phyloP scores from a whole-genome alignment of 2,797 vertebrate genomes.

The Cyclopterus lumpus region DNA sequence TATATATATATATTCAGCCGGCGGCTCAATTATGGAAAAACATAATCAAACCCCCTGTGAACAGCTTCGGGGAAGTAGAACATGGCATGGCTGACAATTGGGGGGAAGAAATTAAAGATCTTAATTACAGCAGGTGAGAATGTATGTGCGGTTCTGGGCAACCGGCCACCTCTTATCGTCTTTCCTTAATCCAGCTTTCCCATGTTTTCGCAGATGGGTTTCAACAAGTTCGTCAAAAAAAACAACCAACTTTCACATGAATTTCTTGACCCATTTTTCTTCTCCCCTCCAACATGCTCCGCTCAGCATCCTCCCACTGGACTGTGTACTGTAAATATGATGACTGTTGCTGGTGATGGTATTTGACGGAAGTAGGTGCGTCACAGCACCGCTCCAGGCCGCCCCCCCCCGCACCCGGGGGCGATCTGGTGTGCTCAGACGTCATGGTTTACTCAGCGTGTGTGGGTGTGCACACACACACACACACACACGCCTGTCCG shows the following conservation, averaged over 20 bases:
- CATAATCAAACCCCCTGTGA: not conserved
- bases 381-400: conserved; percentile 34
- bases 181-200: not conserved
- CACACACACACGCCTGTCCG: conserved; percentile 39
- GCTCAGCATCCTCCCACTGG: conserved; percentile 4
- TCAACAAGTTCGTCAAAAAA: not conserved
- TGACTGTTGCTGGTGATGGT: conserved; percentile 22
- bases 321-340: conserved; percentile 16
- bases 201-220: not conserved
- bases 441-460: conserved; percentile 62
- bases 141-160: not conserved
- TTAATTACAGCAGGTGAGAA: not conserved
- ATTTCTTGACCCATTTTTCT: not conserved
- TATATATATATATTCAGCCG: too few species aligned
- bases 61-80: not conserved
- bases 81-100: not conserved
- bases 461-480: conserved; percentile 43
- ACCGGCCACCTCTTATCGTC: not conserved
- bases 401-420: conserved; percentile 8
- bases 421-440: conserved; percentile 38
- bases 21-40: not conserved
- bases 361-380: conserved; percentile 46
- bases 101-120: conserved; percentile 1
- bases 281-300: not conserved
- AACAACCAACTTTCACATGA: not conserved